Evolutionary conservation across 2,888 invertebrate species (phyloP), one percentile per base, ranked within the genome.

Genomic region (Trichacis sp.): DNA sequence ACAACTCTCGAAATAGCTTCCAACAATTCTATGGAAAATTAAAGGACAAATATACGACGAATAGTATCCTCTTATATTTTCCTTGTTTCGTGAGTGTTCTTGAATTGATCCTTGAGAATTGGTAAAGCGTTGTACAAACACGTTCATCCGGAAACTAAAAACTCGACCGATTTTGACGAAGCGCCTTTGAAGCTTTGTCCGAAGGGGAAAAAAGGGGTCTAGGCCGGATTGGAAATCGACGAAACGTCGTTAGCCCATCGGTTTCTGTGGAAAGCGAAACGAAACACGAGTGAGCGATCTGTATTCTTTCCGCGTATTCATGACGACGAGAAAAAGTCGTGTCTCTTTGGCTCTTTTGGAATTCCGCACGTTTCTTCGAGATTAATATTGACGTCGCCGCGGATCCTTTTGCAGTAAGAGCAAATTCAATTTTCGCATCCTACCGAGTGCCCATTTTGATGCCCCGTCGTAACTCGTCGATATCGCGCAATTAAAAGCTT

Each of bases 341-440:
- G 29, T 55, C 33, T 47, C 47, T 20, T 47, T 24, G 38, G 46
- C 47, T 55, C 53, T 62, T 58, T 71, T 55, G 64, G 64, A 57
- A 75, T 75, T 73, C 71, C 47, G 50, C 58, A 47, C 48, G 54
- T 46, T 60, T 55, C 59, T 61, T 40, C 38, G 56, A 56, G 43
- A 75, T 75, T 75, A 75, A 75, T 75, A 75, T 75, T 75, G 75
- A 75, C 75, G 71, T 66, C 64, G 73, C 68, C 66, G 71, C 29
- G 38, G 33, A 36, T 45, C 45, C 53, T 33, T 24, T 45, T 14
- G 14, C 45, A 14, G 30, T 3, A 45, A 46, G 36, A 53, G 40
- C 33, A 53, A 53, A 54, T 47, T 55, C 47, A 55, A 56, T 52
- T 48, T 53, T 49, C 53, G 20, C 29, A 30, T 46, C 24, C 29